Percentiles rank a stretch among this genome's conserved stretches.
Conservation (phyloP, 2,888 invertebrate genomes). For the Apotomis turbidana region DNA sequence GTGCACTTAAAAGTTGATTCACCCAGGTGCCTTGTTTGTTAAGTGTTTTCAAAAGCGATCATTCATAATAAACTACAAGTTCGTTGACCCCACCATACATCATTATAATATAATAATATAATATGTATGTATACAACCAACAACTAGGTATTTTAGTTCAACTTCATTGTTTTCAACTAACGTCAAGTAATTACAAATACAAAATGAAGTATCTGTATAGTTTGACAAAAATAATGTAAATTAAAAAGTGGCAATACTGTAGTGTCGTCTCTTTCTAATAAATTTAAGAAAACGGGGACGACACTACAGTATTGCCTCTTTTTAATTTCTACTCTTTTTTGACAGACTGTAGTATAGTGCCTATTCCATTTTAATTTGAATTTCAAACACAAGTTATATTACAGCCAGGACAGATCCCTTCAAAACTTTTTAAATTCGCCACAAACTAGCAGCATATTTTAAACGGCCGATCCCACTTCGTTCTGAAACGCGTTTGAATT, state of each 20-base stretch:
- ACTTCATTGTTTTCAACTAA: not conserved
- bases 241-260: no score
- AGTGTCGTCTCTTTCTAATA: no score
- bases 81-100: conserved; percentile 1
- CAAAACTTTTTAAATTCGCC: conserved; percentile 18
- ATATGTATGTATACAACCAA: not conserved
- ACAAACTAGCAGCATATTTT: conserved; percentile 6
- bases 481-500: conserved; percentile 76
- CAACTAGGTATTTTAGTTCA: not conserved
- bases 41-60: no score
- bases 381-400: not conserved
- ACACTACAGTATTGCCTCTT: no score
- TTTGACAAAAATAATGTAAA: no score
- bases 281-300: no score
- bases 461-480: conserved; percentile 59
- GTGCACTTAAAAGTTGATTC: no score
- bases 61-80: not conserved
- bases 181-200: not conserved
- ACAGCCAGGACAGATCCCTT: not conserved
- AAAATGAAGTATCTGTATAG: not conserved
- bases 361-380: not conserved
- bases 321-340: no score
- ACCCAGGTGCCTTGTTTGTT: no score
- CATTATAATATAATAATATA: not conserved
- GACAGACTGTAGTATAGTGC: no score